Base-by-base conservation (phyloP, 2,888 invertebrate species). In the Mythimna lalbum region DNA sequence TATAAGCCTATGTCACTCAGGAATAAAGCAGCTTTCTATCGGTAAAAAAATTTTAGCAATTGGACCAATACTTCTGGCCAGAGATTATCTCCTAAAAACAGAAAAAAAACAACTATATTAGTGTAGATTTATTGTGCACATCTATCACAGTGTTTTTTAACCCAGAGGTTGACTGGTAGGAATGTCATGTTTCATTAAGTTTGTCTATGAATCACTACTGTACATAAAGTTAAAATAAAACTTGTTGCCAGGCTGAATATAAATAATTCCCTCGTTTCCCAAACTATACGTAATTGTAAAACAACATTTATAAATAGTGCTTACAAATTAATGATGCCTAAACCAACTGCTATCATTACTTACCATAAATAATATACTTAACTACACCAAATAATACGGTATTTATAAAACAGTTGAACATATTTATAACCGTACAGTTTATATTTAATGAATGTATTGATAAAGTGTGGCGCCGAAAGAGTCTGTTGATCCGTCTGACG, bases 401-500 rank as follows among this genome's bases (percentile, higher is more conserved):
- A 76, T 23, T 39, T 69, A n/a, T 31, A 50, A n/a, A 55, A 60
- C 69, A 59, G 12, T 60, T 53, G 68, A 27, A 60, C 43, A 31
- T 50, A 50, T 63, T 50, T 27, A 56, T 21, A 50, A 55, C 21
- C 1, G 19, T 50, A 21, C 33, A 66, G 49, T 47, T 65, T 77
- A 77, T 53, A 66, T 69, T 64, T 56, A 67, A 69, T 68, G 49
- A 49, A 39, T 23, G 7, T 21, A 56, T 49, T 60, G 52, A 73
- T 72, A 43, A 56, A 55, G 23, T 39, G 31, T 63, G 50, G 39
- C 81, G 62, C 78, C 61, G 31, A 71, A 63, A 60, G 31, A 80
- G 43, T 63, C 31, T 12, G 49, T 31, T 27, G 47, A 73, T 73
- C 9, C 6, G 36, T 31, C 70, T 81, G 84, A 82, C 69, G 82